phyloP scores from a whole-genome alignment of 2,888 invertebrate genomes.

The Anodontia alba region DNA sequence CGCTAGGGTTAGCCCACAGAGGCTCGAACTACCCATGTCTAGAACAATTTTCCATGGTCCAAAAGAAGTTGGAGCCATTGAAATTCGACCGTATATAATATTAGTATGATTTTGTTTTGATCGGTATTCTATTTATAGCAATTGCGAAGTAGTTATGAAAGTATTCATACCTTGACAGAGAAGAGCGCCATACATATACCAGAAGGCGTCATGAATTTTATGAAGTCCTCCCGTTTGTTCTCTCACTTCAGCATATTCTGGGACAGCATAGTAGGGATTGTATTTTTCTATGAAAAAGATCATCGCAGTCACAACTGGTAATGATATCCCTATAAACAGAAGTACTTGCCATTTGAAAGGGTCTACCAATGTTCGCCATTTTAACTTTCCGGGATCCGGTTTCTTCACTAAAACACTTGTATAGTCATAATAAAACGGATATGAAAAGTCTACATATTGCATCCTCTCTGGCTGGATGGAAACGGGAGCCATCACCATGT shows the following conservation, averaged over 20 bases:
- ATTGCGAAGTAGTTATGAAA: too few relatives aligned
- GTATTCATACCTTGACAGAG: slow-evolving; percentile 64
- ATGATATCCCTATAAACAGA: slow-evolving; percentile 61
- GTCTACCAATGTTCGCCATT: slow-evolving; percentile 71
- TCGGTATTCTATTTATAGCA: too few relatives aligned
- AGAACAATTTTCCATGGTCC: too few relatives aligned
- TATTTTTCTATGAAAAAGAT: slow-evolving; percentile 65
- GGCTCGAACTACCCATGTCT: too few relatives aligned
- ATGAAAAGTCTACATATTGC: slow-evolving; percentile 95
- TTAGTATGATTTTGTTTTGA: too few relatives aligned
- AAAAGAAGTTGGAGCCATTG: too few relatives aligned
- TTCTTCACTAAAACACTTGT: slow-evolving; percentile 68
- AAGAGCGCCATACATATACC: slow-evolving; percentile 64
- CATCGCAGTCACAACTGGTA: slow-evolving; percentile 58
- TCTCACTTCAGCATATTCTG: slow-evolving; percentile 23
- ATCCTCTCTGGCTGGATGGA: slow-evolving; percentile 96
- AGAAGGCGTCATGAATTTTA: slow-evolving; percentile 82
- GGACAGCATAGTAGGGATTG: slow-evolving; percentile 60
- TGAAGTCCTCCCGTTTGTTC: slow-evolving; percentile 42
- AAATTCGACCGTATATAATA: too few relatives aligned
- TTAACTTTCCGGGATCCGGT: slow-evolving; percentile 61
- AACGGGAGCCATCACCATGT: slow-evolving; percentile 92
- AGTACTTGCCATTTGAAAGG: slow-evolving; percentile 73
- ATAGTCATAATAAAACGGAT: slow-evolving; percentile 87
- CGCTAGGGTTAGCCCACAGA: too few relatives aligned